A percentile compares a stretch with the other conserved stretches of the same genome.
Evolutionary conservation across 30 jellyfish, hydroid and myxozoan genomes (phyloP).

Genomic region (Cassiopea xamachana): DNA sequence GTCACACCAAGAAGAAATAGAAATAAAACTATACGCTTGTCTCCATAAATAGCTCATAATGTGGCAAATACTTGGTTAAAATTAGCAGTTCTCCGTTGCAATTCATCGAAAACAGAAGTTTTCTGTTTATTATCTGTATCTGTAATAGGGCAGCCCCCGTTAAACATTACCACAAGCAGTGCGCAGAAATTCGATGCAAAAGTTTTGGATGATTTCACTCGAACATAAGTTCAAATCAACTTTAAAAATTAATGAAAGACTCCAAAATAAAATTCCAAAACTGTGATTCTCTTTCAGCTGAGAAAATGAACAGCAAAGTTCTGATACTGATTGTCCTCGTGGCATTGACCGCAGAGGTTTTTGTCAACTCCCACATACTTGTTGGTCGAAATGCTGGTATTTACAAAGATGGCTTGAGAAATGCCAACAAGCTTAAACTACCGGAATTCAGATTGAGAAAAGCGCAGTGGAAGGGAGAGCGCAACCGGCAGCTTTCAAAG

Average conservation of each 20-base stretch:
- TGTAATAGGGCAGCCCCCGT: no score
- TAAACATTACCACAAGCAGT: no score
- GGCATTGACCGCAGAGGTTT: background rate
- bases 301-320: background rate
- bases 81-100: no score
- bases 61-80: no score
- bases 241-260: background rate
- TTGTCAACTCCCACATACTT: slow-evolving; percentile 19
- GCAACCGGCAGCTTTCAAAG: background rate
- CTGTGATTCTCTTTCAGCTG: background rate
- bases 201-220: no score
- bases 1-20: no score
- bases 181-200: no score
- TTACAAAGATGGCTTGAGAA: background rate
- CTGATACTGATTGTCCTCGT: background rate
- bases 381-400: slow-evolving; percentile 11
- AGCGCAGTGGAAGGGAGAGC: background rate
- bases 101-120: no score
- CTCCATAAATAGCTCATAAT: no score
- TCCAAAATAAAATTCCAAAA: background rate
- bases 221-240: background rate
- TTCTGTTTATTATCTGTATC: no score
- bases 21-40: no score
- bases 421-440: background rate
- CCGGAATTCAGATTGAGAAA: background rate